These are phyloP conservation scores for Acridotheres tristis DNA, from an alignment of 2,797 vertebrate genomes.

Conservation along the genomic window DNA sequence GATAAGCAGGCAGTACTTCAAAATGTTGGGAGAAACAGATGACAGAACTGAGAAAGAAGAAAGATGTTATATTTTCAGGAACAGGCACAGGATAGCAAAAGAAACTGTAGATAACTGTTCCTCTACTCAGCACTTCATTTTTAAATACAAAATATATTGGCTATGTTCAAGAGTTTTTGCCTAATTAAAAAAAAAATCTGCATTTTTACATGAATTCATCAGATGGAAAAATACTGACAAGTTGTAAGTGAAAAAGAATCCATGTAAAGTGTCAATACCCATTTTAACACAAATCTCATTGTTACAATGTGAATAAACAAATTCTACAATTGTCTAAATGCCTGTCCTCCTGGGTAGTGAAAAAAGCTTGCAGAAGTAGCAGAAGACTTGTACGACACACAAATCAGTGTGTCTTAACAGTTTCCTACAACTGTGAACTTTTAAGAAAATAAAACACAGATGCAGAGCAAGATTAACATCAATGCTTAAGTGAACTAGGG, in stretches of 20 bases:
- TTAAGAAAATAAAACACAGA: background rate
- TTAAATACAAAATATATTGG: background rate
- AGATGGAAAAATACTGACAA: background rate
- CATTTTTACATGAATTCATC: background rate
- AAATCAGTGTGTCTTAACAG: background rate
- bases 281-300: background rate
- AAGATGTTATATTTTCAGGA: background rate
- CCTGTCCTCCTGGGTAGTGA: background rate
- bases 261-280: background rate
- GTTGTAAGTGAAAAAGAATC: background rate
- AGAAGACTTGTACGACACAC: background rate
- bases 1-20: background rate
- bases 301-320: background rate
- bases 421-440: background rate
- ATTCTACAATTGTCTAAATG: background rate
- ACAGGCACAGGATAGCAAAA: background rate
- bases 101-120: background rate
- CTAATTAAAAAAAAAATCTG: background rate
- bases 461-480: background rate
- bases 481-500: background rate
- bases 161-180: background rate
- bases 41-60: background rate
- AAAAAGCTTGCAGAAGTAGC: background rate
- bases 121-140: background rate
- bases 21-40: background rate